Percentiles rank a stretch among this genome's conserved stretches.
phyloP scores from a whole-genome alignment of 1,140 invertebrate genomes.

The Bursaphelenchus mucronatus region DNA sequence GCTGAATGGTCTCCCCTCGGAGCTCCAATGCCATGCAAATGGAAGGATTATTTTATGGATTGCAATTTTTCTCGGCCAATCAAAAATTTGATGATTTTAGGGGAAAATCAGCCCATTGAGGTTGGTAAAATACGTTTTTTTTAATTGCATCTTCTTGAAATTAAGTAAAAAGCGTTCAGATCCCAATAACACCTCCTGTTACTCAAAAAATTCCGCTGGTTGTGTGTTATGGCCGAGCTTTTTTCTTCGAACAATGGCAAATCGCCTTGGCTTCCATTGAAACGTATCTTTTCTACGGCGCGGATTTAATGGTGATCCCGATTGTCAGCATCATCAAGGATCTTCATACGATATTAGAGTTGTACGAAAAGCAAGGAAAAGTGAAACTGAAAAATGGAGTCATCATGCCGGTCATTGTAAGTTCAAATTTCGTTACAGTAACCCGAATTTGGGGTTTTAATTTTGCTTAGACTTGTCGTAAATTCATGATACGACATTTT shows the following conservation, averaged over 20 bases:
- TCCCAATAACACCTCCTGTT: conserved; percentile 19
- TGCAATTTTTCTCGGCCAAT: not conserved
- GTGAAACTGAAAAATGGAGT: conserved; percentile 21
- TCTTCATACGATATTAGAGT: conserved; percentile 22
- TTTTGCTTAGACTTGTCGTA: not conserved
- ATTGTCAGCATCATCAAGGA: conserved; percentile 20
- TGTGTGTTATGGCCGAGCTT: conserved; percentile 38
- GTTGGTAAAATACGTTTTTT: not conserved
- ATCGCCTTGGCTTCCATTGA: conserved; percentile 36
- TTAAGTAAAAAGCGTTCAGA: not conserved
- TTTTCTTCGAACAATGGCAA: conserved; percentile 38
- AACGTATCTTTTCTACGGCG: conserved; percentile 29
- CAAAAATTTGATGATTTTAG: too few species aligned
- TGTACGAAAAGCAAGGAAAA: conserved; percentile 24
- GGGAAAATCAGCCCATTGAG: too few species aligned
- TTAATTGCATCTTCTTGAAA: not conserved
- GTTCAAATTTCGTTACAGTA: conserved; percentile 7
- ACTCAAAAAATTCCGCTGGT: conserved; percentile 16
- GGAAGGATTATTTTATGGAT: conserved; percentile 4
- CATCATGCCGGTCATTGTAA: conserved; percentile 3
- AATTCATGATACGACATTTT: too few species aligned
- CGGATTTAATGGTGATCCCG: conserved; percentile 34
- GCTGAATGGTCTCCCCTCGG: too few species aligned
- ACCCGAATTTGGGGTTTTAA: not conserved
- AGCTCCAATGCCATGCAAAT: not conserved